phyloP scores from a whole-genome alignment of 1,140 invertebrate genomes.

The Dendroctonus ponderosae region DNA sequence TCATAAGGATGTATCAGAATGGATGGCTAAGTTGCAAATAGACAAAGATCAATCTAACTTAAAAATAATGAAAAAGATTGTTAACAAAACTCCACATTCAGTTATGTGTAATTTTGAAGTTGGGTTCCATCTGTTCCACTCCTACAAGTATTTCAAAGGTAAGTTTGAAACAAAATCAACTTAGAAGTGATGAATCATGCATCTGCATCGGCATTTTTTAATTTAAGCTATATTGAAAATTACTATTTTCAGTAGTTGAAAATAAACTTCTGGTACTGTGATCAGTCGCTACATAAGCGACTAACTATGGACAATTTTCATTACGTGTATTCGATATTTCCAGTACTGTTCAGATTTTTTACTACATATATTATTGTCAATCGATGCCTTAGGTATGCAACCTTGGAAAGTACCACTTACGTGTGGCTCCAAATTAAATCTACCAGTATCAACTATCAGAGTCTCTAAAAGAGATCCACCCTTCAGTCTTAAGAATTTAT shows the following conservation, averaged over 20 bases:
- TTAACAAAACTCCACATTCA: slow-evolving; percentile 24
- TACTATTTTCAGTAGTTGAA: too few species aligned
- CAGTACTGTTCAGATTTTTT: too few species aligned
- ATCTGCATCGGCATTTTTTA: too few species aligned
- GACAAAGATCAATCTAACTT: slow-evolving; percentile 14
- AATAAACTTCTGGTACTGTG: too few species aligned
- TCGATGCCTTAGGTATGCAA: slow-evolving; percentile 21
- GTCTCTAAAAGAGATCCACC: slow-evolving; percentile 19
- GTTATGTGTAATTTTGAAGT: slow-evolving; percentile 33
- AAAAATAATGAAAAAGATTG: slow-evolving; percentile 19
- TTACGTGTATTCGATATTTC: too few species aligned
- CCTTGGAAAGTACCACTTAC: slow-evolving; percentile 35
- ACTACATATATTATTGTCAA: neutral
- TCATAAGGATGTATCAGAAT: slow-evolving; percentile 18
- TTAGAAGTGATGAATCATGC: neutral
- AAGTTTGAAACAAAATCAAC: neutral
- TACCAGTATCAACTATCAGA: slow-evolving; percentile 32
- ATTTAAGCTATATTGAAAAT: too few species aligned
- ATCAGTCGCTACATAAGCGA: too few species aligned
- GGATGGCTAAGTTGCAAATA: slow-evolving; percentile 27
- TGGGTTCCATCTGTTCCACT: slow-evolving; percentile 33
- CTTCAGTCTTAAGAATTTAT: slow-evolving; percentile 24
- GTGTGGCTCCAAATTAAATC: slow-evolving; percentile 23
- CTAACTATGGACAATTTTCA: too few species aligned
- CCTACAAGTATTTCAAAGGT: slow-evolving; percentile 28